Evolutionary conservation across 2,888 invertebrate species (phyloP).

Genomic region (Horisme vitalbata): DNA sequence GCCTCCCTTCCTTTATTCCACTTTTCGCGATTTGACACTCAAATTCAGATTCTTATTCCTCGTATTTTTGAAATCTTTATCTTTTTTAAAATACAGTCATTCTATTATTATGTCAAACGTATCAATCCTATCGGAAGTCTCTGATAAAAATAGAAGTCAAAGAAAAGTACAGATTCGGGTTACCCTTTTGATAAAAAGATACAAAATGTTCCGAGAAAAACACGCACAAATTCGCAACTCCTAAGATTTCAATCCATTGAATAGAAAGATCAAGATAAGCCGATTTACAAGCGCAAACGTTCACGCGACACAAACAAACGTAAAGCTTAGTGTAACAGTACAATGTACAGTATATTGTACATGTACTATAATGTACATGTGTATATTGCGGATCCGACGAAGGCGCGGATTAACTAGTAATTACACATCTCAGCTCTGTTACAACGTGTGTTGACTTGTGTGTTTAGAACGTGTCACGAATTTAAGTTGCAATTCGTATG

Average conservation of each 20-base stretch:
- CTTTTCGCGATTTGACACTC: too few relatives aligned
- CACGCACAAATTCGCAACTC: slow-evolving; percentile 4
- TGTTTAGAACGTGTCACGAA: slow-evolving; percentile 44
- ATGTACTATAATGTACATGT: background rate
- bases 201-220: too few relatives aligned
- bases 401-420: slow-evolving; percentile 72
- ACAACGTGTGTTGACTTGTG: slow-evolving; percentile 39
- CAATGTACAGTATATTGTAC: slow-evolving; percentile 2
- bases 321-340: slow-evolving; percentile 16
- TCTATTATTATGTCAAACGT: too few relatives aligned
- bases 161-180: too few relatives aligned
- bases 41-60: too few relatives aligned
- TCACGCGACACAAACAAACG: slow-evolving; percentile 27
- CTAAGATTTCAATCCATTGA: slow-evolving; percentile 18
- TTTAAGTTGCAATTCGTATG: too few relatives aligned
- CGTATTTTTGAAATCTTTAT: too few relatives aligned
- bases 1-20: too few relatives aligned
- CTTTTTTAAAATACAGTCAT: too few relatives aligned
- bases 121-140: too few relatives aligned
- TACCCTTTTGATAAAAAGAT: too few relatives aligned
- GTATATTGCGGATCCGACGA: slow-evolving; percentile 36
- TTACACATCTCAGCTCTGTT: slow-evolving; percentile 59
- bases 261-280: slow-evolving; percentile 32
- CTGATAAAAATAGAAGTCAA: too few relatives aligned
- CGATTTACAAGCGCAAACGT: slow-evolving; percentile 27